Evolutionary conservation across 2,797 vertebrate species (phyloP).

Genomic region (Alcedo quadribrachys): DNA sequence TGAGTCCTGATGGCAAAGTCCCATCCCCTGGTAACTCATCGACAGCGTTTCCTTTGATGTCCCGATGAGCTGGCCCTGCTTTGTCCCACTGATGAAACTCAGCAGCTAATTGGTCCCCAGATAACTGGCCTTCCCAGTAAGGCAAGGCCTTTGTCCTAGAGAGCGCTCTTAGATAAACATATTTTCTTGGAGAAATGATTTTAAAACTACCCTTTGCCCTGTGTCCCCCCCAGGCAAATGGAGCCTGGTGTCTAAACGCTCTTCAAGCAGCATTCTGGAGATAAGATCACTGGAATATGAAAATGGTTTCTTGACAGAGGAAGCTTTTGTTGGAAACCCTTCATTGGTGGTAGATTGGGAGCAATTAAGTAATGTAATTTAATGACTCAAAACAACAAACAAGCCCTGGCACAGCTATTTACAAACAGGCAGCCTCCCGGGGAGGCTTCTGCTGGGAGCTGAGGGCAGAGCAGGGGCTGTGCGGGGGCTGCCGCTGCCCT

Average conservation of each 20-base stretch:
- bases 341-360: not conserved
- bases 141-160: not conserved
- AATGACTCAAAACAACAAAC: constrained; percentile 25
- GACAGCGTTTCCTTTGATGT: not conserved
- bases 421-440: not conserved
- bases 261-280: not conserved
- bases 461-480: not conserved
- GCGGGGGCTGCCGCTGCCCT: not conserved
- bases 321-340: constrained; percentile 24
- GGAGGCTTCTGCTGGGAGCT: not conserved
- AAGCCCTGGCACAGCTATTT: not conserved
- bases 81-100: not conserved
- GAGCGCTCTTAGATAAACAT: not conserved
- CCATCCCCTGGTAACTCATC: not conserved
- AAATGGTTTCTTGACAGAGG: constrained; percentile 6
- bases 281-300: not conserved
- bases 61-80: not conserved
- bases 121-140: not conserved
- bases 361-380: constrained; percentile 31
- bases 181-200: not conserved
- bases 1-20: not conserved
- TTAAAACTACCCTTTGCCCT: not conserved
- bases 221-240: not conserved
- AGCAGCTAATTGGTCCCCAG: not conserved
- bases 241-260: not conserved